Base-by-base conservation (phyloP, 1,140 invertebrate genomes). In the Dufourea novaeangliae region DNA sequence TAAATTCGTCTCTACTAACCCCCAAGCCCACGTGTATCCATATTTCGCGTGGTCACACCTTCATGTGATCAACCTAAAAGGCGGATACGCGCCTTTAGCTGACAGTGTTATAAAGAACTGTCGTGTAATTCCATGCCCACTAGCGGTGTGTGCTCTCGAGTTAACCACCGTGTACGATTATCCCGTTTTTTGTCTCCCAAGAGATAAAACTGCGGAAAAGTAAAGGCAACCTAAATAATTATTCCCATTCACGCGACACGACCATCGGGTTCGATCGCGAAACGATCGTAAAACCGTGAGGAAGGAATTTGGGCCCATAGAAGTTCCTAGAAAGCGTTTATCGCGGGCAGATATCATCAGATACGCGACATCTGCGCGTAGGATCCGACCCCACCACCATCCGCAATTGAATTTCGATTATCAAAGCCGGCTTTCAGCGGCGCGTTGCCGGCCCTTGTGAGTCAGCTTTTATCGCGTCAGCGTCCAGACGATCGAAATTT, bases 401-500 rank as follows among this genome's bases (percentile, higher is more conserved):
- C n/a, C 14, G 46, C 64, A 69, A 75, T 75, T 56, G 73, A 76
- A 59, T 59, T 46, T 69, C 73, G 73, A 76, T 76, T 75, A 75
- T 69, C 73, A 75, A 59, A 75, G 73, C 73, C 25, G 1, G 54
- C 61, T 54, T 34, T 74, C 71, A 32, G 54, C 22, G 22, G 34
- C 29, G 29, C 41, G 32, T 52, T 32, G 25, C 46, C 20, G 20
- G 5, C 73, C 71, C 20, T 17, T 46, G 39, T 69, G 50, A 67
- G 64, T 75, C 73, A 69, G 64, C 73, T 69, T 75, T 59, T 75
- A 75, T 75, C 63, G 72, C 72, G 72, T 75, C 63, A 41, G 20
- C 72, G 73, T 68, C 29, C 73, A 34, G 20, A 32, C 66, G 73
- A 76, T 76, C 67, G 54, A 71, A 62, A 62, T 62, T 52, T 69